phyloP scores from a whole-genome alignment of 2,113 vertebrate species.

The Chionis minor region DNA sequence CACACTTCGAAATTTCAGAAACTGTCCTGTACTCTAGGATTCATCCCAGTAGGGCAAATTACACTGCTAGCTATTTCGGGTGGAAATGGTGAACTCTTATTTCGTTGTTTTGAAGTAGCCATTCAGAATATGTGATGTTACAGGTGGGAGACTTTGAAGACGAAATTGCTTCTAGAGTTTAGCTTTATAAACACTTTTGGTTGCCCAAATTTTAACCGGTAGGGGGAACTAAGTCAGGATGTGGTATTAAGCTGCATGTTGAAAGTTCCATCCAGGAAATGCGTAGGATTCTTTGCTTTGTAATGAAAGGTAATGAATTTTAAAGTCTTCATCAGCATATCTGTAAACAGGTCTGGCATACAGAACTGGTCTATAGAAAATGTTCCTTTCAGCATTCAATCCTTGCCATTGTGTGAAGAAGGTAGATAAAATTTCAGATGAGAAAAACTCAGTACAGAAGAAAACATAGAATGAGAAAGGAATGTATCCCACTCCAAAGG shows the following conservation, averaged over 20 bases:
- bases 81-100: background rate
- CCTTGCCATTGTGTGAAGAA: fast-evolving
- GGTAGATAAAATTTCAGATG: background rate
- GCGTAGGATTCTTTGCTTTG: background rate
- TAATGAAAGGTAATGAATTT: background rate
- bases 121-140: background rate
- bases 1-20: background rate
- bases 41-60: background rate
- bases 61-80: fast-evolving
- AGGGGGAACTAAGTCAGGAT: background rate
- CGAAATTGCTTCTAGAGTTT: background rate
- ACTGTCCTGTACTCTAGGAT: background rate
- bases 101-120: background rate
- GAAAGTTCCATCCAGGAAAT: background rate
- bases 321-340: background rate
- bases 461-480: background rate
- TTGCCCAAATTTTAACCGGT: background rate
- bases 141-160: background rate
- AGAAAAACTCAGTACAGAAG: background rate
- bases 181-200: background rate
- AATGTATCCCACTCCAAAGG: background rate
- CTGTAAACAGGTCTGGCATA: background rate
- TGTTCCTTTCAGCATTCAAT: background rate
- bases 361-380: background rate
- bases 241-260: background rate